Evolutionary conservation across 2,113 vertebrate genomes (phyloP).

Genomic region (Fregetta grallaria): DNA sequence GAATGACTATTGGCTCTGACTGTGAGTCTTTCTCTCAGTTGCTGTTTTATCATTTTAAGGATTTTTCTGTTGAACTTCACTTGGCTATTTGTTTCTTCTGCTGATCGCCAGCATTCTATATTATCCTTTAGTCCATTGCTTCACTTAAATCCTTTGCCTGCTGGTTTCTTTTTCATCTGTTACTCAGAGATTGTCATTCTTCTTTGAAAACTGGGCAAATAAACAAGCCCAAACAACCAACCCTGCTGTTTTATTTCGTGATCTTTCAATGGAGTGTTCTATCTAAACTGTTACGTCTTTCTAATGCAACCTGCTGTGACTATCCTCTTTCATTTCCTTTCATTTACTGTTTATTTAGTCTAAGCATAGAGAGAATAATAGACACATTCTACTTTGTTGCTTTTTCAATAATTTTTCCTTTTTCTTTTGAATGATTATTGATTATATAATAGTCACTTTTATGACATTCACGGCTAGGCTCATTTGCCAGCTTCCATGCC

Average conservation of each 20-base stretch:
- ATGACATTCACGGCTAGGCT: neutral
- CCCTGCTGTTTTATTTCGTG: neutral
- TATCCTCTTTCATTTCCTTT: constrained; percentile 17
- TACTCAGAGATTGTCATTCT: neutral
- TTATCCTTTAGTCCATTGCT: neutral
- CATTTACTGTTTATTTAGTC: constrained; percentile 32
- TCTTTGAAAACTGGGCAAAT: neutral
- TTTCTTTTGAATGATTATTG: constrained; percentile 29
- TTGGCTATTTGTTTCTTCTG: neutral
- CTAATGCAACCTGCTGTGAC: neutral
- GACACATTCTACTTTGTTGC: neutral
- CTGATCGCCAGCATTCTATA: neutral
- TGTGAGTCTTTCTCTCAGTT: neutral
- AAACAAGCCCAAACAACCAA: neutral
- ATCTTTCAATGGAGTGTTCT: neutral
- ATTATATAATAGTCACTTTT: constrained; percentile 30
- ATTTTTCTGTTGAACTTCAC: neutral
- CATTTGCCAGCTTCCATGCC: neutral
- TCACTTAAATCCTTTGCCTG: neutral
- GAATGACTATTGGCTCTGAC: neutral
- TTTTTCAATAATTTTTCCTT: neutral
- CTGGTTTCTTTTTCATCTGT: neutral
- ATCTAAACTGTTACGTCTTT: neutral
- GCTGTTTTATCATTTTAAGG: neutral
- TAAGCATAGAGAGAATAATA: neutral